Evolutionary conservation across 2,113 vertebrate genomes (phyloP), one percentile per base, ranked within the genome.

Genomic region (Erpornis zantholeuca): DNA sequence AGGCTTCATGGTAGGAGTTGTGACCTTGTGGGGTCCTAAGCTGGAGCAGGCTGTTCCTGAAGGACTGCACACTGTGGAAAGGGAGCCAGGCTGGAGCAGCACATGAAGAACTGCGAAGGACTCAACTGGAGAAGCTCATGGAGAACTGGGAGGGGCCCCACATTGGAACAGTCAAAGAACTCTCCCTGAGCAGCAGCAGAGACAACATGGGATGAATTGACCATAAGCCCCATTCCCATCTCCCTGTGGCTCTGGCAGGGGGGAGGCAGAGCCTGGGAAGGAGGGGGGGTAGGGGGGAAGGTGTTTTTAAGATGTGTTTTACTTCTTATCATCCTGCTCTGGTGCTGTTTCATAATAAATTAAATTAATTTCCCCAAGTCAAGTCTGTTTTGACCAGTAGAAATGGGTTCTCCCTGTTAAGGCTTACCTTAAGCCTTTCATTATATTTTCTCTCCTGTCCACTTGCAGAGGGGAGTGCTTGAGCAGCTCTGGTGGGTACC

Each of bases 211-310:
- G 40, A 79, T 54, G 10, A 61, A n/a, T 15, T 47, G 10, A 70
- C 25, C 21, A 24, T 11, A 21, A 40, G 3, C 11, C 5, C 10
- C 7, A 20, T 63, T 40, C 10, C 28, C 4, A 18, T 29, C 29
- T 64, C 16, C 29, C 50, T 54, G 35, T 28, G 31, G 17, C 24
- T 27, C 49, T 49, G 31, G 5, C 3, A 23, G 6, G 1, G 7
- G 7, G 5, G 5, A 47, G 6, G 13, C 22, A 35, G 20, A 42
- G 42, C 9, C 24, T 22, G 29, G 5, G 20, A 49, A 71, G 29
- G 13, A 38, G 35, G 8, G 4, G 21, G 4, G 18, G 9, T 4
- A 25, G 8, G 4, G 7, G 10, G 5, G 3, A 49, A 56, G 10
- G 9, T 56, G n/a, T 15, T 56, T 54, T 57, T 27, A n/a, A 40